A percentile compares a stretch with the other conserved stretches of the same genome.
Evolutionary conservation across 2,797 vertebrate genomes (phyloP).

Genomic region (Dendrocincla tyrannina): DNA sequence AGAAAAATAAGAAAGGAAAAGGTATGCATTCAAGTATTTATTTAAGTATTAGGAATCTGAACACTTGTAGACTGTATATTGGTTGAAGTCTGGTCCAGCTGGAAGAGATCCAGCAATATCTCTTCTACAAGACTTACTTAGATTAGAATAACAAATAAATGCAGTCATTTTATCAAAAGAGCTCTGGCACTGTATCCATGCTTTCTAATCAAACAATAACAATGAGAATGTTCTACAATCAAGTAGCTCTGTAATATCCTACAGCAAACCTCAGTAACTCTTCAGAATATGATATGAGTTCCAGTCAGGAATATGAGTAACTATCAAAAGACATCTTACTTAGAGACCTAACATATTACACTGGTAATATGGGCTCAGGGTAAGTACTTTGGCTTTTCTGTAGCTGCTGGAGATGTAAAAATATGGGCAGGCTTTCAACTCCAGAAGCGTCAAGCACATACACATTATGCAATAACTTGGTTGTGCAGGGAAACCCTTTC

Average conservation of each 20-base stretch:
- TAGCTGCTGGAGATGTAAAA: neutral
- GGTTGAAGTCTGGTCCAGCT: neutral
- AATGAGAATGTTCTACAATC: neutral
- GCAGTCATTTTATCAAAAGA: neutral
- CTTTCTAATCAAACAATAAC: neutral
- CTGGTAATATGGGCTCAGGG: accelerated
- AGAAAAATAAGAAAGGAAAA: neutral
- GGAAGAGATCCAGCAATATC: neutral
- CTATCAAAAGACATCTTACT: neutral
- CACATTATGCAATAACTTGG: neutral
- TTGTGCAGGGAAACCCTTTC: neutral
- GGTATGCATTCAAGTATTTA: neutral
- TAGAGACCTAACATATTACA: neutral
- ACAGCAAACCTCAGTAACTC: neutral
- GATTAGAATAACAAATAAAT: neutral
- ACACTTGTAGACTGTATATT: neutral
- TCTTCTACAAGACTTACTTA: neutral
- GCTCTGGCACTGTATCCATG: neutral
- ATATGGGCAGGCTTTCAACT: neutral
- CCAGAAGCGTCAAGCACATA: neutral
- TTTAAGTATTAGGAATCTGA: neutral
- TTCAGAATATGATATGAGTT: neutral
- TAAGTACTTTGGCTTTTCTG: neutral
- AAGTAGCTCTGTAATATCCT: neutral
- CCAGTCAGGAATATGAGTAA: neutral